Evolutionary conservation across 2,113 vertebrate species (phyloP), one percentile per base, ranked within the genome.

Genomic region (Hypanus sabinus): DNA sequence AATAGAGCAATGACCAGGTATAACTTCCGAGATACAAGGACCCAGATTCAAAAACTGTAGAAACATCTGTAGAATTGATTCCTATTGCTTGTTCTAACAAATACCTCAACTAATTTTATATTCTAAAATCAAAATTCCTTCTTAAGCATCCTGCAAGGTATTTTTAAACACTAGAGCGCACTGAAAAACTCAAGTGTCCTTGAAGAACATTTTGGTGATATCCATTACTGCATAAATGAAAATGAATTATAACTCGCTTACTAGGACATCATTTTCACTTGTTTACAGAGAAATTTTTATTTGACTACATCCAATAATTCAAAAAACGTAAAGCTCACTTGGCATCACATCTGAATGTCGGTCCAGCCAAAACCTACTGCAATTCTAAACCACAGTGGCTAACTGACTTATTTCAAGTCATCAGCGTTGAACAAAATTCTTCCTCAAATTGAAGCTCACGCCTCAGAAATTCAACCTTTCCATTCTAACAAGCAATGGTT

Each of bases 401-500:
- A 88, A 65, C 57, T 62, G 12, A 5, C 18, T 18, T 14, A 90
- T 90, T 90, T n/a, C 30, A 20, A 33, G 85, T 90, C 85, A 65
- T 87, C 57, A 87, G 57, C 24, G 55, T 87, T n/a, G 60, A 87
- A 90, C 11, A 65, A 65, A 20, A 3, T n/a, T 62, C 60, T 85
- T 65, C n/a, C 85, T 65, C 85, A 33, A 90, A 90, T 65, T 90
- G 30, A 90, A 90, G 85, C 8, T 90, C 85, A 65, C 65, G n/a
- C 85, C 85, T 90, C 85, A 90, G 83, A 60, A 90, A 90, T 18
- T 65, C 30, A 90, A 90, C 65, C 60, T 65, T 14, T 33, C 60
- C 65, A 90, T 90, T 90, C 65, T n/a, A 90, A 90, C 16, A 62
- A 65, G 16, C 65, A 90, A 90, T 90, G 85, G 85, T 65, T 38